Evolutionary conservation across 2,888 invertebrate species (phyloP).

Genomic region (Erebia aethiops): DNA sequence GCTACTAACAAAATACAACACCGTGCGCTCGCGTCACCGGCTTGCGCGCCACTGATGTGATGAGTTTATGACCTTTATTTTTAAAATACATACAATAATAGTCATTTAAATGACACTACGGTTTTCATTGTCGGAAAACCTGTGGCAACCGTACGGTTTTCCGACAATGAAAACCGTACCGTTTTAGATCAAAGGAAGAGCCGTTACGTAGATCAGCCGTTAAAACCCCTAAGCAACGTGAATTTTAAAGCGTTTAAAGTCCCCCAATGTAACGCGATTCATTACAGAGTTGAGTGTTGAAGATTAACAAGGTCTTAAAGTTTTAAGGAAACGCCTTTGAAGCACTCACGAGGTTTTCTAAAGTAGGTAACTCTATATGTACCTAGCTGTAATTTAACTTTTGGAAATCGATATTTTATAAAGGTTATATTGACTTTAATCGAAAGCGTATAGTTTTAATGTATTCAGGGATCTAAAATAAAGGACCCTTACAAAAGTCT

Average conservation of each 20-base stretch:
- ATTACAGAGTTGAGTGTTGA: slow-evolving; percentile 16
- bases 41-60: too few species aligned
- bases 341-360: background rate
- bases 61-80: too few species aligned
- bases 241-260: slow-evolving; percentile 29
- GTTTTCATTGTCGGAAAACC: too few species aligned
- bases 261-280: slow-evolving; percentile 20
- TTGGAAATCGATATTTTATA: background rate
- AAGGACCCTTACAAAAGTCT: too few species aligned
- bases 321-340: slow-evolving; percentile 12
- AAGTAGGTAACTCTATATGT: slow-evolving; percentile 7
- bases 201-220: background rate
- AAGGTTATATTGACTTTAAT: background rate
- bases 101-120: too few species aligned
- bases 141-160: too few species aligned
- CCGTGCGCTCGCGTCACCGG: too few species aligned
- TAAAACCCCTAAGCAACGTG: background rate
- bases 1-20: too few species aligned
- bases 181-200: too few species aligned
- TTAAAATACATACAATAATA: too few species aligned
- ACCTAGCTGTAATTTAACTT: background rate
- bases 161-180: too few species aligned
- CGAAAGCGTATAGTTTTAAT: background rate
- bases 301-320: slow-evolving; percentile 28
- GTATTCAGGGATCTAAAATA: background rate